These are phyloP conservation scores for Nematopogon swammerdamellus DNA, from an alignment of 2,888 invertebrate species.

Conservation along the genomic window DNA sequence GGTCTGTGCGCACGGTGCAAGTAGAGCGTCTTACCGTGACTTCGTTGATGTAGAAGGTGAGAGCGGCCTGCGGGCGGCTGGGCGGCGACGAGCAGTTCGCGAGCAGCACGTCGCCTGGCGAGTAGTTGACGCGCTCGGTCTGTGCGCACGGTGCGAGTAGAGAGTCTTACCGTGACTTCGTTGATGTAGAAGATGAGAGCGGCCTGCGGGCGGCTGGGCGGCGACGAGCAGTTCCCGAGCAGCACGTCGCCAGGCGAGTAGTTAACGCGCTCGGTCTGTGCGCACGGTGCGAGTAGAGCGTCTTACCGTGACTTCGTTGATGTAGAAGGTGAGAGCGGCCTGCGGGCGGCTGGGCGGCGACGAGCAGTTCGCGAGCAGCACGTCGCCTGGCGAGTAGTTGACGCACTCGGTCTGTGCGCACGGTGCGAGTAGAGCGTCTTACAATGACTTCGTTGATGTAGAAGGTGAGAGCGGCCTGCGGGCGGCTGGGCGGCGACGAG, in stretches of 20 bases:
- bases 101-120: conserved; percentile 64
- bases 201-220: conserved; percentile 54
- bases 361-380: conserved; percentile 69
- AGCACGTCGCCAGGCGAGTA: conserved; percentile 61
- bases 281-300: conserved; percentile 57
- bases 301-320: conserved; percentile 69
- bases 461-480: too few relatives aligned
- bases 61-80: conserved; percentile 63
- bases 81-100: conserved; percentile 73
- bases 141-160: too few relatives aligned
- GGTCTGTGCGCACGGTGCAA: conserved; percentile 63
- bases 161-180: conserved; percentile 23
- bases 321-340: conserved; percentile 64
- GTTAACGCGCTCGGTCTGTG: conserved; percentile 64
- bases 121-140: conserved; percentile 37
- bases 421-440: too few relatives aligned
- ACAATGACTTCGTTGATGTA: too few relatives aligned
- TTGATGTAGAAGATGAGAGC: conserved; percentile 68
- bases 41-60: conserved; percentile 70
- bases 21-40: too few relatives aligned
- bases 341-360: conserved; percentile 67
- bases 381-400: conserved; percentile 66
- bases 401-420: too few relatives aligned
- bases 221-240: conserved; percentile 33
- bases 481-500: too few relatives aligned